Base-by-base conservation (phyloP, 2,888 invertebrate species). In the Torymus tubicola region DNA sequence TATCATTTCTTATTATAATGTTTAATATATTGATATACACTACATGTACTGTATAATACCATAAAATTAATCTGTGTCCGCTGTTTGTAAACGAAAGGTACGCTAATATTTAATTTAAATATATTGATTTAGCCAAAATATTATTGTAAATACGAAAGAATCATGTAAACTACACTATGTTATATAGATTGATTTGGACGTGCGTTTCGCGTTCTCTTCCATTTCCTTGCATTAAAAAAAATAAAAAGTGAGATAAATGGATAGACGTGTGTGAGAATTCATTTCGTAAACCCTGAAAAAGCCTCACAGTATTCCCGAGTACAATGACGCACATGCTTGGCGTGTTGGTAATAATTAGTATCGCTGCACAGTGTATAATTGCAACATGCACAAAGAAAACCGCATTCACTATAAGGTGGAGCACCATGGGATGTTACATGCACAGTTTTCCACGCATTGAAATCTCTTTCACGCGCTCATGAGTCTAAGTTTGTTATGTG, bases 221-320 rank as follows among this genome's bases (percentile, higher is more conserved):
- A 50, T 69, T 16, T 31, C 57, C 50, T 53, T 14, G 31, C 60
- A 80, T 80, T 75, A 85, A 82, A 81, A 31, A 85, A 87, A 88
- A 89, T 87, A 88, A 88, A 88, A 84, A 87, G 78, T 63, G 78
- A 84, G 83, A 85, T 83, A 78, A 68, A 84, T 85, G 82, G 84
- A 87, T 84, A 86, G 57, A 78, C 60, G 53, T 68, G 87, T 89
- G 89, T 90, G 90, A 88, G 89, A 90, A 90, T 87, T 88, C 80
- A 89, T 90, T 90, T 90, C 88, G 86, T 86, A 90, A 90, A 31
- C 64, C 68, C 78, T 82, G 58, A 81, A 76, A 75, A 78, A 71
- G 65, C 31, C 31, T 5, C 31, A 5, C 31, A 31, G 31, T 31
- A 31, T 31, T 31, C 31, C 5, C 80, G 80, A 74, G 65, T 53